Conservation (phyloP, 2,797 vertebrate species). For the Etheostoma perlongum region DNA sequence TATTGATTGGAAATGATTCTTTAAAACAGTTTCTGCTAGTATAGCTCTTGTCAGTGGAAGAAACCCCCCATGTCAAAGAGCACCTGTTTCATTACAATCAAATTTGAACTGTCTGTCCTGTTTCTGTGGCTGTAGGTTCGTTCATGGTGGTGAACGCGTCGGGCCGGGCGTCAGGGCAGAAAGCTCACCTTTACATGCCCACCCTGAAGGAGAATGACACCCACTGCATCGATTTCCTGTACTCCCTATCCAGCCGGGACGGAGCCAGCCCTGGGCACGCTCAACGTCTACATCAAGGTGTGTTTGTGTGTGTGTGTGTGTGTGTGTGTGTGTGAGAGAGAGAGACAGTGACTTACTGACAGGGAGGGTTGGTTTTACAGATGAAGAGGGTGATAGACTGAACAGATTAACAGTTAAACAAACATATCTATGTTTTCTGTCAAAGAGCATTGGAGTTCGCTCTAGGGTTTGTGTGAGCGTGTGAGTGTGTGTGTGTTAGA, state of each 20-base stretch:
- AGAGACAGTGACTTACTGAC: slow-evolving; percentile 3
- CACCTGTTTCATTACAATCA: neutral
- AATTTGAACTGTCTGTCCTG: neutral
- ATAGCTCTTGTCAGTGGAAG: neutral
- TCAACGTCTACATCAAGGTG: slow-evolving; percentile 94
- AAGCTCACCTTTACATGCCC: slow-evolving; percentile 94
- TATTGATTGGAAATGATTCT: too few species aligned
- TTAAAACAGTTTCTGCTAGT: too few species aligned
- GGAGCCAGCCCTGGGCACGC: slow-evolving; percentile 92
- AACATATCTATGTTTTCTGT: slow-evolving; percentile 48
- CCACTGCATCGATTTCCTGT: slow-evolving; percentile 98
- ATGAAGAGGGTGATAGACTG: slow-evolving; percentile 25
- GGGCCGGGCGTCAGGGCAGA: slow-evolving; percentile 94
- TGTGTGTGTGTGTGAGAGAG: slow-evolving; percentile 16
- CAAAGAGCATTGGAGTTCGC: neutral
- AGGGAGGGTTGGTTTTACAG: slow-evolving; percentile 22
- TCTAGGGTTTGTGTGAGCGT: too few species aligned
- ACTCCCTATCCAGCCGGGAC: slow-evolving; percentile 93
- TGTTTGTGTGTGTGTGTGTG: slow-evolving; percentile 23
- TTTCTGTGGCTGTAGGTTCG: slow-evolving; percentile 84
- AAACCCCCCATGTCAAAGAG: neutral
- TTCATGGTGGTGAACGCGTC: slow-evolving; percentile 98
- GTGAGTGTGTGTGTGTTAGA: too few species aligned
- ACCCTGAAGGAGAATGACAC: slow-evolving; percentile 97
- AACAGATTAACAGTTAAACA: slow-evolving; percentile 36